Base-by-base conservation (phyloP, 2,888 invertebrate species). In the Acrobasis suavella region DNA sequence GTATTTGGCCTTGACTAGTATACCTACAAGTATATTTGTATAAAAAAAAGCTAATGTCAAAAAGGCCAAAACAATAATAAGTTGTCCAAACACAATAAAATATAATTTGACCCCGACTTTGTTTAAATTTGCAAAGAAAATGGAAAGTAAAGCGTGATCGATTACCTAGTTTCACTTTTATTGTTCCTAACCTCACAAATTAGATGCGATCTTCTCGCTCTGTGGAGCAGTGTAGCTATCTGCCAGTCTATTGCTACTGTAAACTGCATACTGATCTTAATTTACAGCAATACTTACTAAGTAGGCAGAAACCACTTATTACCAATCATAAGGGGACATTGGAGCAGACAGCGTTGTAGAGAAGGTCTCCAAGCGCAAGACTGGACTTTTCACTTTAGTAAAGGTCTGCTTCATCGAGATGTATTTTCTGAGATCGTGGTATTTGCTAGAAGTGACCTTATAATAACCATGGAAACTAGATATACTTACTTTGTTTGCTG, bases 91-190 rank as follows among this genome's bases (percentile, higher is more conserved):
- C 42, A 32, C 22, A 52, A 16, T 50, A 50, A 38, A 39, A 61
- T 55, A 61, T 59, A 46, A 46, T 46, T 46, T 64, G 17, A 39
- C 37, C n/a, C 17, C 46, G 61, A 17, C 58, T 54, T 60, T 50
- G 50, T 66, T 65, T 63, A 32, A 22, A 39, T 60, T 65, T 67
- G 63, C 62, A 64, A 63, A 73, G 69, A 77, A 76, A 81, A 80
- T 84, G 84, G 89, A 90, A 89, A 90, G 89, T 79, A 80, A 81
- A 76, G 75, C 87, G 84, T 89, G 87, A 87, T 88, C 80, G 83
- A 87, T 87, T 85, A 81, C 69, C 71, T 70, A 85, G 81, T 89
- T 89, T 87, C 87, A 86, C 89, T 87, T 87, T 83, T 81, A 83
- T 87, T 86, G 78, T 87, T 80, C 75, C 67, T 63, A 71, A 72